Evolutionary conservation across 2,888 invertebrate genomes (phyloP), one percentile per base, ranked within the genome.

Genomic region (Patella depressa): DNA sequence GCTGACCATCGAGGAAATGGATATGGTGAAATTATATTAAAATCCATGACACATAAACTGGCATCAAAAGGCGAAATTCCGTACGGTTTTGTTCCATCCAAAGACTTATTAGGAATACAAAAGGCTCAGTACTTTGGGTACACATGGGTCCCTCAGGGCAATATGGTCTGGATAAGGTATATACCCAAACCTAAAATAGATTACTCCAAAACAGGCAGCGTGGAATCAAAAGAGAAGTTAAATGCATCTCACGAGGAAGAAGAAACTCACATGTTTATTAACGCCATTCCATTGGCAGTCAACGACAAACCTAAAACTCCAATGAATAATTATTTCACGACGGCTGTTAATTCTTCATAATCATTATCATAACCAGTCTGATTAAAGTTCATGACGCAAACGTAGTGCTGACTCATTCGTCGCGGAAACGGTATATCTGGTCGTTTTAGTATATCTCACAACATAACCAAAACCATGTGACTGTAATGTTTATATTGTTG

Each of bases 71-170:
- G 82, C 4, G 85, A 88, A 59, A 85, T 87, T 29, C 86, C 86
- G 2, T 89, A 87, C 76, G 88, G 88, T 7, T 88, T 87, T 77
- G 85, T 88, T 55, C 87, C 87, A 14, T 83, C 84, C 11, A 84
- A 87, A 74, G 87, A 87, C 77, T 82, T 86, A 3, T 75, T 82
- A 12, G 84, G 87, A 14, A 86, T 89, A 34, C 75, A 76, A 70
- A 84, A 83, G 29, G 81, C 84, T 72, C 82, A 86, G 72, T 84
- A 82, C 17, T 82, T 88, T 75, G 87, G 87, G 12, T 88, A 87
- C 78, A 86, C 86, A n/a, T 89, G 89, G 89, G 86, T 88, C 0
- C 88, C 89, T 29, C 83, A 85, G 59, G 88, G 88, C 12, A 87
- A 88, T 72, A 89, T 88, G 85, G 84, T 88, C 1, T 89, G 89